Conservation (phyloP, 1,140 invertebrate species). For the Atta cephalotes region DNA sequence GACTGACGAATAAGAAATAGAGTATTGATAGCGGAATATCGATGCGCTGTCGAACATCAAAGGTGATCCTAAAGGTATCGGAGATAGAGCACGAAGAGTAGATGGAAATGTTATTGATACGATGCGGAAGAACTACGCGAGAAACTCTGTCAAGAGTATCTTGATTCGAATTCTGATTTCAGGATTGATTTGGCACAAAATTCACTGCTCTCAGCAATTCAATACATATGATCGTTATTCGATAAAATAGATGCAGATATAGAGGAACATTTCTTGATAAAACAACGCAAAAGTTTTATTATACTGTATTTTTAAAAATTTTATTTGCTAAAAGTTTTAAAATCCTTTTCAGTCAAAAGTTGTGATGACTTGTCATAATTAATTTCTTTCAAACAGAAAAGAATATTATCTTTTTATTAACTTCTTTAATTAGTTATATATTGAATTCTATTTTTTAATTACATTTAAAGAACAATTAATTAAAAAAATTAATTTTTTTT, state of each 20-base stretch:
- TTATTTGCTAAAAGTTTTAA: not conserved
- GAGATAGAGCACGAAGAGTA: not conserved
- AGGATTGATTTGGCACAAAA: not conserved
- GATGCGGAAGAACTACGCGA: slow-evolving; percentile 9
- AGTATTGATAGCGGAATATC: slow-evolving; percentile 42
- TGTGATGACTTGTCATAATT: not conserved
- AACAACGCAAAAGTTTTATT: not conserved
- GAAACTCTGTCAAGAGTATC: slow-evolving; percentile 44
- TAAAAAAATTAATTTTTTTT: not conserved
- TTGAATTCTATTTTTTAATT: not conserved
- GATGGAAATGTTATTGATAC: slow-evolving; percentile 17
- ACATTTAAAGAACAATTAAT: not conserved
- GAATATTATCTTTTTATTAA: not conserved
- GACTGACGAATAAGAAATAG: slow-evolving; percentile 30
- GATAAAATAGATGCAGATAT: not conserved
- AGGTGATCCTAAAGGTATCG: slow-evolving; percentile 25
- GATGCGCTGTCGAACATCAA: slow-evolving; percentile 45
- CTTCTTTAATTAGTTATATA: not conserved
- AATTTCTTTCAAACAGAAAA: not conserved
- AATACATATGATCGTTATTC: not conserved
- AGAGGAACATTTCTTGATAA: not conserved
- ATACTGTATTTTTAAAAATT: not conserved
- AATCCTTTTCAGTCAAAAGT: not conserved
- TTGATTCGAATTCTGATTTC: slow-evolving; percentile 30
- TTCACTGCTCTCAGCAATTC: not conserved